Evolutionary conservation across 2,797 vertebrate genomes (phyloP).

Genomic region (Hydrophis major): DNA sequence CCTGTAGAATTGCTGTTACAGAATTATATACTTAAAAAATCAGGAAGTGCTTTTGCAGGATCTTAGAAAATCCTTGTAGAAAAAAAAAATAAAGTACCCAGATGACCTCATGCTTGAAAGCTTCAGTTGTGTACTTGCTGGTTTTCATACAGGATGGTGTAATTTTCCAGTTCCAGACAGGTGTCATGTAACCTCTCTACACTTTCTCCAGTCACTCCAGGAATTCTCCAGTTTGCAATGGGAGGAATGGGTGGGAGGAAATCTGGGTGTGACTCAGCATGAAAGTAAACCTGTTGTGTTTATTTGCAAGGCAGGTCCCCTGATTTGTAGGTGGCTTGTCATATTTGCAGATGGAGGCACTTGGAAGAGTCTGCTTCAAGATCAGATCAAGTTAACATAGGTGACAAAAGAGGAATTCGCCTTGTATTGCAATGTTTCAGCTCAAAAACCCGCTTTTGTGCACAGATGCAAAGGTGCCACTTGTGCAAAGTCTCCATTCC

Average conservation of each 20-base stretch:
- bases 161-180: not conserved
- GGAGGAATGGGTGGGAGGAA: not conserved
- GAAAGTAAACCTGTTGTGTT: conserved; percentile 62
- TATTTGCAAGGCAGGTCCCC: conserved; percentile 67
- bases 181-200: not conserved
- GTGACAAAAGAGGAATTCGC: not conserved
- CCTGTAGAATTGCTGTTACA: not conserved
- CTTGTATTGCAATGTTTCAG: not conserved
- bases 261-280: conserved; percentile 53
- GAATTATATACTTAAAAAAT: not conserved
- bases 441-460: not conserved
- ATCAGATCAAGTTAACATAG: rapidly evolving
- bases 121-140: not conserved
- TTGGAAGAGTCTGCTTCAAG: not conserved
- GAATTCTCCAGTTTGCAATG: conserved; percentile 1
- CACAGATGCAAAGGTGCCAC: not conserved
- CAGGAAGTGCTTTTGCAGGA: not conserved
- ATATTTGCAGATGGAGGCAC: conserved; percentile 49
- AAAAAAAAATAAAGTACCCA: not conserved
- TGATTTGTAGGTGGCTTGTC: not conserved
- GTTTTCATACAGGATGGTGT: not conserved
- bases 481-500: not conserved
- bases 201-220: not conserved
- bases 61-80: not conserved
- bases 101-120: not conserved